Conservation (phyloP, 2,888 invertebrate species). For the Euzophera pinguis region DNA sequence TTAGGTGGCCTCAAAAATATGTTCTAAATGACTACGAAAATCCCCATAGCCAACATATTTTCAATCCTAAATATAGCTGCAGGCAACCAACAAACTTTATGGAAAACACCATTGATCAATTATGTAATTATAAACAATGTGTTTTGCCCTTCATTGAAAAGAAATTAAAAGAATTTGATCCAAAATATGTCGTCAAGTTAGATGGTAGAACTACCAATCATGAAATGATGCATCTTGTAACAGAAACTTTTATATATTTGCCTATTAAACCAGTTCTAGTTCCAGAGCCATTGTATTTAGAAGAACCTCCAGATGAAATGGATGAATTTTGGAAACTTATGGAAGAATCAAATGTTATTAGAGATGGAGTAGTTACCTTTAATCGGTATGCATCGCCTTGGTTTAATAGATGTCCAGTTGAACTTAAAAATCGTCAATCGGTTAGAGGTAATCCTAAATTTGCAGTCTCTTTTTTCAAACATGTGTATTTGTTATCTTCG, state of each 20-base stretch:
- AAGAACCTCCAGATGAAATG: slow-evolving; percentile 53
- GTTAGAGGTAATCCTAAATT: slow-evolving; percentile 73
- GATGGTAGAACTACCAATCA: slow-evolving; percentile 74
- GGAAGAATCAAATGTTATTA: slow-evolving; percentile 44
- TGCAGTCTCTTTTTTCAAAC: slow-evolving; percentile 81
- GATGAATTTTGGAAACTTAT: slow-evolving; percentile 64
- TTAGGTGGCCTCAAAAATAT: slow-evolving; percentile 58
- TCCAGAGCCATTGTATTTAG: slow-evolving; percentile 60
- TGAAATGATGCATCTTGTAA: slow-evolving; percentile 72
- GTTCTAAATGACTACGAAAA: slow-evolving; percentile 38
- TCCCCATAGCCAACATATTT: slow-evolving; percentile 36
- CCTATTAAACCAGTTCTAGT: slow-evolving; percentile 51
- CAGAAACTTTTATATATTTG: slow-evolving; percentile 54
- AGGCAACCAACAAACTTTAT: slow-evolving; percentile 66
- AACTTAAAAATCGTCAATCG: slow-evolving; percentile 76
- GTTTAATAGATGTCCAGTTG: slow-evolving; percentile 82
- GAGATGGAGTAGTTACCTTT: slow-evolving; percentile 44
- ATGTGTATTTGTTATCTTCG: slow-evolving; percentile 80
- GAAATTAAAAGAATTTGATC: slow-evolving; percentile 72
- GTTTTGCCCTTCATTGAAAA: slow-evolving; percentile 69
- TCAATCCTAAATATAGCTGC: slow-evolving; percentile 67
- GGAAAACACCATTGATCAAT: slow-evolving; percentile 59
- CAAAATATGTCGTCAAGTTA: slow-evolving; percentile 77
- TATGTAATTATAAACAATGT: slow-evolving; percentile 70
- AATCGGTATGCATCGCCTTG: slow-evolving; percentile 74